Base-by-base conservation (phyloP, 1,140 invertebrate genomes). In the Nymphalis io region DNA sequence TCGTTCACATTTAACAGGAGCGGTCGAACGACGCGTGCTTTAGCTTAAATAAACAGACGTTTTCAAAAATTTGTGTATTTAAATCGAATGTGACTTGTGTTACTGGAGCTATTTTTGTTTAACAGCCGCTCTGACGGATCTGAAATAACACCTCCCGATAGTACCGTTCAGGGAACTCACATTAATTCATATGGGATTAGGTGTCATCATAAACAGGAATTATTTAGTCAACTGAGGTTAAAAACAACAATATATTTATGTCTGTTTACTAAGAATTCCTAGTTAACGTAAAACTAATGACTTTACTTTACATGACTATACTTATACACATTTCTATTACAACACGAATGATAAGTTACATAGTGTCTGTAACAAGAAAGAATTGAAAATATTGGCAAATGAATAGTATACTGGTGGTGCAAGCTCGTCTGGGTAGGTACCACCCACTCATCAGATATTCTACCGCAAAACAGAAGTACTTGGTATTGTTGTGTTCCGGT, bases 41-140 rank as follows among this genome's bases (percentile, higher is more conserved):
- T 86, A 80, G 84, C 87, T 89, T 90, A 87, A 89, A 88, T 78
- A 91, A 91, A 91, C 86, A 91, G 78, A 77, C 79, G 81, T 90
- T 91, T 91, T 89, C 87, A 90, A 91, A 91, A 91, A 81, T 90
- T 85, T 89, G 89, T 91, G 81, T 89, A 88, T 91, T 90, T 89
- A 90, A 89, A 89, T 90, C 84, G 82, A 84, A 88, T 89, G 87
- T 87, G 89, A 91, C 85, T 91, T 84, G 84, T 88, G 87, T 91
- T 91, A 81, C 86, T 79, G 76, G 18, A 60, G 79, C 85, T 91
- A 91, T 91, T 91, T 91, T 72, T 63, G 88, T 88, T 85, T 88
- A 88, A 91, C 87, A 81, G 84, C 87, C 85, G 76, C 76, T 72
- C 84, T 87, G 87, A 88, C 82, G 84, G 84, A 84, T 86, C 84